These are phyloP conservation scores for Noctua fimbriata DNA, from an alignment of 2,888 invertebrate species.

Conservation along the genomic window DNA sequence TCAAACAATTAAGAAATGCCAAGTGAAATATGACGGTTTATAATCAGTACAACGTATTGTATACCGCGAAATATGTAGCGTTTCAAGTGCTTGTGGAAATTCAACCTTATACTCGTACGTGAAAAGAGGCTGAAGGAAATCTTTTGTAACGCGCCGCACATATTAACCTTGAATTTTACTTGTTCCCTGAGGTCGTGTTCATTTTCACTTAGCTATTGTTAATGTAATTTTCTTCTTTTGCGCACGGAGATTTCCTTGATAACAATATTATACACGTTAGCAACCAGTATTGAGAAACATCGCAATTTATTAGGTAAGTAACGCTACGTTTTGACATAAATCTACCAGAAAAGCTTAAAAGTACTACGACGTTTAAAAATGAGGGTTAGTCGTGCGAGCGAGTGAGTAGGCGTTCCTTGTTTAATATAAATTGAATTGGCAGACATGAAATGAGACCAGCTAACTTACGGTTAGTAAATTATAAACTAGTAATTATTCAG, in stretches of 20 bases:
- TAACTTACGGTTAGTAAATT: slow-evolving; percentile 67
- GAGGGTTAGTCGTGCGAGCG: slow-evolving; percentile 53
- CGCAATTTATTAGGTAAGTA: slow-evolving; percentile 13
- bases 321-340: slow-evolving; percentile 22
- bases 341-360: slow-evolving; percentile 35
- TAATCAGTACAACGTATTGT: slow-evolving; percentile 13
- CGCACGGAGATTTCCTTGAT: slow-evolving; percentile 37
- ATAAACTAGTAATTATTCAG: slow-evolving; percentile 51
- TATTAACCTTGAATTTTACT: slow-evolving; percentile 58
- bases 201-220: slow-evolving; percentile 51
- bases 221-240: slow-evolving; percentile 40
- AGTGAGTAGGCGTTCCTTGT: slow-evolving; percentile 58
- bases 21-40: not conserved
- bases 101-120: slow-evolving; percentile 43
- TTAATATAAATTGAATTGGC: slow-evolving; percentile 59
- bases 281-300: slow-evolving; percentile 13
- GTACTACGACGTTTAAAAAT: slow-evolving; percentile 50
- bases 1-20: slow-evolving; percentile 4
- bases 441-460: slow-evolving; percentile 66
- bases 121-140: slow-evolving; percentile 60
- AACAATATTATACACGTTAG: slow-evolving; percentile 15
- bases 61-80: slow-evolving; percentile 9
- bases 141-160: slow-evolving; percentile 58
- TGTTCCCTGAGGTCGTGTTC: slow-evolving; percentile 35
- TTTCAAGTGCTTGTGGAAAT: slow-evolving; percentile 52